Base-by-base conservation (phyloP, 2,113 vertebrate genomes). In the Chrysemys picta region DNA sequence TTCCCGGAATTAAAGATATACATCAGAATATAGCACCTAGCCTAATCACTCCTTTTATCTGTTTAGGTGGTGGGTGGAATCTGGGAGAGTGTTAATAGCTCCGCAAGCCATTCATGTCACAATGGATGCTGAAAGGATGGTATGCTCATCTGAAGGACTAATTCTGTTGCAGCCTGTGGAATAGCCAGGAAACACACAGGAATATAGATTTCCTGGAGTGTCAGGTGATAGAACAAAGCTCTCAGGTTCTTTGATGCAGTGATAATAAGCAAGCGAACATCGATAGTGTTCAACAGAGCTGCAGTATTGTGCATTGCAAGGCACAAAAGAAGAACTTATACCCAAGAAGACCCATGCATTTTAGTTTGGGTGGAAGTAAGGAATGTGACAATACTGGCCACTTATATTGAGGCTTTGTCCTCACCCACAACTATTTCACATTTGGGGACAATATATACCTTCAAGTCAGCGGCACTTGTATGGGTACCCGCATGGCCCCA, bases 51-150 rank as follows among this genome's bases (percentile, higher is more conserved):
- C 24, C 27, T 76, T 29, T 65, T 65, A 54, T 65, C 54, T 75
- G 11, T 9, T 62, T 81, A 25, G 16, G 25, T 53, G 53, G 10
- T 69, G 4, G 9, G 8, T 79, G n/a, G 5, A 82, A 31, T 50
- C 35, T 86, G 76, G 38, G 38, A 1, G 49, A 49, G 27, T 87
- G 10, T 25, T 2, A 49, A 89, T 53, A 14, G 62, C 82, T 91
- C 27, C 4, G 2, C 53, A 57, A 1, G 16, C 89, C 8, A 17
- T 93, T 78, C 82, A 76, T 89, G 17, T 79, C 47, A 87, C n/a
- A 53, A 42, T 87, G 0, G 0, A 22, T 89, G 29, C 5, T 45
- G 79, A 57, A 59, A 80, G 27, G 53, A 38, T 38, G 31, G 2
- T 0, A 0, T 62, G 24, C 6, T 21, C 3, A 5, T 92, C 49